These are phyloP conservation scores for Hyalella azteca DNA, from an alignment of 2,888 invertebrate species.

Conservation along the genomic window DNA sequence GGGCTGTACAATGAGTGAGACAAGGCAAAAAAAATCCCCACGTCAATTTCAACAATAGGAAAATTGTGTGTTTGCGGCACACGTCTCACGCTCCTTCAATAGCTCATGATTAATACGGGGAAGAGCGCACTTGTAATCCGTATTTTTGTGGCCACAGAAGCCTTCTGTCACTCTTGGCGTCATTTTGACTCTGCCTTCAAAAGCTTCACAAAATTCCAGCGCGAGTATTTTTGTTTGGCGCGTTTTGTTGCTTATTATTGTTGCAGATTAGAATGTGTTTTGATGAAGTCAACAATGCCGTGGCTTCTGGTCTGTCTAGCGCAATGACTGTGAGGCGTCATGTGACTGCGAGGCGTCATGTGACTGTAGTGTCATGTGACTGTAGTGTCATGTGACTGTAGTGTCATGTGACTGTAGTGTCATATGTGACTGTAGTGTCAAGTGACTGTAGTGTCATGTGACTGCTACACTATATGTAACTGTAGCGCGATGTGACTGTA, in stretches of 20 bases:
- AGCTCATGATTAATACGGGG: slow-evolving; percentile 12
- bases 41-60: not conserved
- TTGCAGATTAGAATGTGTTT: slow-evolving; percentile 11
- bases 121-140: not conserved
- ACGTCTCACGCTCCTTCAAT: slow-evolving; percentile 7
- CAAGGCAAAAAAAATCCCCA: not conserved
- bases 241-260: not conserved
- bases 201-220: not conserved
- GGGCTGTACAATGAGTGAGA: not conserved
- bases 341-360: not conserved
- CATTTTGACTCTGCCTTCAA: not conserved
- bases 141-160: not conserved
- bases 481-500: too few species aligned
- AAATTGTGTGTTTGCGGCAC: slow-evolving; percentile 19
- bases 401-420: not conserved
- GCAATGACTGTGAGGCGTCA: not conserved
- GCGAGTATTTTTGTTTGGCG: not conserved
- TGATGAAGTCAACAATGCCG: not conserved
- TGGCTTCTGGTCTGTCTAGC: not conserved
- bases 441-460: not conserved
- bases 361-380: not conserved
- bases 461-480: not conserved
- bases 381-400: not conserved
- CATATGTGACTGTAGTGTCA: not conserved
- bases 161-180: too few species aligned